These are phyloP conservation scores for Drosophila demipolita DNA, from an alignment of 2,888 invertebrate genomes.

Conservation along the genomic window DNA sequence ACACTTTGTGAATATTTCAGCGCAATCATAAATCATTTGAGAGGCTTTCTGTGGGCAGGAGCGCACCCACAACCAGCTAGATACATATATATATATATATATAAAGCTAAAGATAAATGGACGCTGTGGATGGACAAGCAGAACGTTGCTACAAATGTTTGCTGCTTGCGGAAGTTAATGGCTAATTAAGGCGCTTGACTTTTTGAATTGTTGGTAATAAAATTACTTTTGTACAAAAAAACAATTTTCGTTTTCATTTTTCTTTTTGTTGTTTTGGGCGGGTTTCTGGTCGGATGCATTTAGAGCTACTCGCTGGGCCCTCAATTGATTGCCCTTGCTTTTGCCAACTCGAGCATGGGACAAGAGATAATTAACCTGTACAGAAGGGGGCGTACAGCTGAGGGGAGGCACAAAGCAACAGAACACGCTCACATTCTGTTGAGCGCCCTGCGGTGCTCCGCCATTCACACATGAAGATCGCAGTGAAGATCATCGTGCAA, in stretches of 20 bases:
- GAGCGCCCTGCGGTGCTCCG: constrained; percentile 71
- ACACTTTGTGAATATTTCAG: constrained; percentile 57
- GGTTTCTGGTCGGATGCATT: constrained; percentile 79
- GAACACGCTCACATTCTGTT: constrained; percentile 19
- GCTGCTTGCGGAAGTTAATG: constrained; percentile 70
- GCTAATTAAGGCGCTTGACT: constrained; percentile 77
- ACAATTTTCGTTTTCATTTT: neutral
- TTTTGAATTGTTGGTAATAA: constrained; percentile 61
- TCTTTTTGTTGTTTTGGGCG: constrained; percentile 38
- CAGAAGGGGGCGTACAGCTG: constrained; percentile 11
- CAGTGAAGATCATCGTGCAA: constrained; percentile 62
- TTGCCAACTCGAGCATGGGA: constrained; percentile 78
- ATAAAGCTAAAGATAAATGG: constrained; percentile 23
- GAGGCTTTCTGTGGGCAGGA: constrained; percentile 19
- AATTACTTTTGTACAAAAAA: constrained; percentile 47
- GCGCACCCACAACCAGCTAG: constrained; percentile 67
- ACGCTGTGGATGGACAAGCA: constrained; percentile 47
- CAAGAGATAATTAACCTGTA: constrained; percentile 56
- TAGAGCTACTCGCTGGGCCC: constrained; percentile 49
- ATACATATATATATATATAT: constrained; percentile 6
- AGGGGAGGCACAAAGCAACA: constrained; percentile 25
- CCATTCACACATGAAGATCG: constrained; percentile 75
- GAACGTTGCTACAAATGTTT: constrained; percentile 67
- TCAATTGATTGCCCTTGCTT: constrained; percentile 79
- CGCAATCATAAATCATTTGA: constrained; percentile 67